A percentile compares a stretch with the other conserved stretches of the same genome.
These are phyloP conservation scores for Scaptomyza tumidula DNA, from an alignment of 2,888 invertebrate species.

Conservation along the genomic window DNA sequence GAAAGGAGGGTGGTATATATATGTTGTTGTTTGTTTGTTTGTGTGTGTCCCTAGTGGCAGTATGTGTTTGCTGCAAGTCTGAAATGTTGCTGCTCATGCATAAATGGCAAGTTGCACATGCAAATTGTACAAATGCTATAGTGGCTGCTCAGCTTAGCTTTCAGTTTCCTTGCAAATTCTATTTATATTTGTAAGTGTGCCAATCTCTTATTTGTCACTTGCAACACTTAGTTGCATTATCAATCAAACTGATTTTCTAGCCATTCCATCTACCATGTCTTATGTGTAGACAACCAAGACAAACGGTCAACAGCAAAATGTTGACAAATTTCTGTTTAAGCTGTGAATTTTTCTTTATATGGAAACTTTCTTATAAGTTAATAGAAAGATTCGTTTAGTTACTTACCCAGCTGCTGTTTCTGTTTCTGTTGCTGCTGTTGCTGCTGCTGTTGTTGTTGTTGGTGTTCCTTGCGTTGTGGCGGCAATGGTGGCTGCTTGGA, in stretches of 20 bases:
- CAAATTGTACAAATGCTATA: constrained; percentile 67
- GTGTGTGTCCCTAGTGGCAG: constrained; percentile 39
- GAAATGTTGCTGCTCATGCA: constrained; percentile 53
- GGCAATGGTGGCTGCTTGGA: constrained; percentile 77
- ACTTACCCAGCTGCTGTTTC: too few species aligned
- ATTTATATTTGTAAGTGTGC: constrained; percentile 59
- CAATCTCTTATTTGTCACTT: constrained; percentile 21
- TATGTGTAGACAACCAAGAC: constrained; percentile 34
- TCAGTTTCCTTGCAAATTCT: constrained; percentile 38
- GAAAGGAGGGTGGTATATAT: too few species aligned
- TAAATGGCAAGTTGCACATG: constrained; percentile 72
- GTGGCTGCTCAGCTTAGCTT: constrained; percentile 23
- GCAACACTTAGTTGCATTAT: constrained; percentile 80
- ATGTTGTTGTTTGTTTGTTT: constrained; percentile 19
- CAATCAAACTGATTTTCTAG: constrained; percentile 81
- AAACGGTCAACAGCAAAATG: constrained; percentile 43
- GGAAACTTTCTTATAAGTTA: too few species aligned
- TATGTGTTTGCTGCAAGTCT: constrained; percentile 24
- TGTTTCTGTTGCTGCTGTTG: constrained; percentile 59
- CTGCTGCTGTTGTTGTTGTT: constrained; percentile 67
- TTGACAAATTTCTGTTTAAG: constrained; percentile 1
- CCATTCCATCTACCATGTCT: constrained; percentile 43
- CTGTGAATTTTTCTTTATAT: too few species aligned
- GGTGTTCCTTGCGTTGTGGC: constrained; percentile 73
- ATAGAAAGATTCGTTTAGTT: too few species aligned